These are phyloP conservation scores for Microctonus aethiopoides DNA, from an alignment of 2,888 invertebrate genomes.

Conservation along the genomic window DNA sequence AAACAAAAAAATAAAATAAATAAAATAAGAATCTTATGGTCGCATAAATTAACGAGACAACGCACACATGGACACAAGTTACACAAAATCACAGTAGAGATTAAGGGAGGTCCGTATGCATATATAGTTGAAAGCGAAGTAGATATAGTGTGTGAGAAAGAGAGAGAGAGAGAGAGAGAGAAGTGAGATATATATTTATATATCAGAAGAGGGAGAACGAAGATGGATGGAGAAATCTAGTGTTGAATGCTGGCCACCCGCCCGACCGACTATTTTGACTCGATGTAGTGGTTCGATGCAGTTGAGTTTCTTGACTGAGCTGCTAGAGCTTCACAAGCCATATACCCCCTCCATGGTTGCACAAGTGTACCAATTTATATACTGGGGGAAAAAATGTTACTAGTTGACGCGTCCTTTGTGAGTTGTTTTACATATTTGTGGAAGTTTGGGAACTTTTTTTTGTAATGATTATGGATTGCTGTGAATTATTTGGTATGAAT, in stretches of 20 bases:
- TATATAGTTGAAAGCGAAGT: background rate
- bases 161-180: conserved; percentile 6
- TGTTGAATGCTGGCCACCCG: conserved; percentile 34
- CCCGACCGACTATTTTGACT: conserved; percentile 19
- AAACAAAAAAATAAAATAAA: background rate
- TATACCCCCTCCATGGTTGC: conserved; percentile 54
- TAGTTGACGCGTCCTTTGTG: background rate
- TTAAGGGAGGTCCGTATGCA: background rate
- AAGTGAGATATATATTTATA: too few relatives aligned
- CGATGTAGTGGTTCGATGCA: conserved; percentile 58
- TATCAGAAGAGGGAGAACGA: conserved; percentile 18
- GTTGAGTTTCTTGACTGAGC: conserved; percentile 62
- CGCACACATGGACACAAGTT: background rate
- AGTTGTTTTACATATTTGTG: background rate
- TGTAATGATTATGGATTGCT: too few relatives aligned
- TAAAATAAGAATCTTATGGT: background rate
- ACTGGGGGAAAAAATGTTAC: background rate
- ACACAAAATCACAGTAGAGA: background rate
- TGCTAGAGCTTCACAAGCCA: conserved; percentile 54
- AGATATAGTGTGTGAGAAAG: background rate
- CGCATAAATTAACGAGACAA: background rate
- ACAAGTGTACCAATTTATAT: conserved; percentile 50
- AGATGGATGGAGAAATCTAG: conserved; percentile 34
- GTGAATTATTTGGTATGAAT: too few relatives aligned
- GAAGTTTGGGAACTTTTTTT: background rate